Evolutionary conservation across 2,797 vertebrate genomes (phyloP).

Genomic region (Chelonia mydas): DNA sequence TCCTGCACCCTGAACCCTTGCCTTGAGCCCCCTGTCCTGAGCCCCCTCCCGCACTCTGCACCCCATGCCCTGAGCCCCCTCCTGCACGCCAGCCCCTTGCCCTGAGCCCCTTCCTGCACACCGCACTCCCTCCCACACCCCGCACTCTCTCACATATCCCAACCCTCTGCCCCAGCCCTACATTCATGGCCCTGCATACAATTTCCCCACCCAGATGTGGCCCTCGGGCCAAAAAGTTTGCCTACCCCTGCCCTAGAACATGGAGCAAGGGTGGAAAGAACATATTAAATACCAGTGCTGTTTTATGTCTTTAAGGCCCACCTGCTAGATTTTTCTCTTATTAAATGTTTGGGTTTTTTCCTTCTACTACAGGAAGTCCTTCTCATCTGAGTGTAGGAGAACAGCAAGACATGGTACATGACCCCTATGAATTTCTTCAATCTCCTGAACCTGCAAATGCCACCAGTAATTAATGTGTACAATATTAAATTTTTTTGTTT

Average conservation of each 20-base stretch:
- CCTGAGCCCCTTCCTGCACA: too few relatives aligned
- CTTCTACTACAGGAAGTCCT: conserved; percentile 87
- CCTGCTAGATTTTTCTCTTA: neutral
- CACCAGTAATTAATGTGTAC: conserved; percentile 63
- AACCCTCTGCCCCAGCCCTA: too few relatives aligned
- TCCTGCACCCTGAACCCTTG: too few relatives aligned
- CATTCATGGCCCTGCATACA: too few relatives aligned
- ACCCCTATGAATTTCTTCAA: conserved; percentile 97
- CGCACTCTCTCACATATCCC: too few relatives aligned
- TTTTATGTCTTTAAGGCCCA: neutral
- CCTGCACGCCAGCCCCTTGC: too few relatives aligned
- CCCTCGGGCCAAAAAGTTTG: too few relatives aligned
- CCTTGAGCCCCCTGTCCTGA: too few relatives aligned
- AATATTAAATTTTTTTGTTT: conserved; percentile 16
- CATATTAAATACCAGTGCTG: neutral
- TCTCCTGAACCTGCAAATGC: conserved; percentile 88
- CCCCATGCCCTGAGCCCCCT: too few relatives aligned
- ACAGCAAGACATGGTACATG: conserved; percentile 92
- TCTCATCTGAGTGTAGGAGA: conserved; percentile 93
- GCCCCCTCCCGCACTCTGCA: too few relatives aligned
- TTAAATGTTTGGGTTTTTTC: neutral
- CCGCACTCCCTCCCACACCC: too few relatives aligned
- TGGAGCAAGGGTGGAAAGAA: neutral
- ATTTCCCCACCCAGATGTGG: too few relatives aligned
- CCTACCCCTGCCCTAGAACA: neutral